Base-by-base conservation (phyloP, 1,140 invertebrate genomes). In the Drosophila trapezifrons region DNA sequence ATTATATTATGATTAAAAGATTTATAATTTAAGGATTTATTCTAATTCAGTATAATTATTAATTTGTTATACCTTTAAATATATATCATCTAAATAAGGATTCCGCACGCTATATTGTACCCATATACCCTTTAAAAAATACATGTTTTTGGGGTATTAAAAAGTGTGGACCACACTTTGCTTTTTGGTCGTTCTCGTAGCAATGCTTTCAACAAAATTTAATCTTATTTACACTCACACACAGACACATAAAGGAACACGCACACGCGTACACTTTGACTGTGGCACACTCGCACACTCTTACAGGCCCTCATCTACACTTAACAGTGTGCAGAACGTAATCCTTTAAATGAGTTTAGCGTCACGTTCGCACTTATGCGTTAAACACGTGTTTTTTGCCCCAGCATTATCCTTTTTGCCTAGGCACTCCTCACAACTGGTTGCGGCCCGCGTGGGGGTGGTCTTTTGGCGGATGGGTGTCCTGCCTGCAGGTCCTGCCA, bases 281-380 rank as follows among this genome's bases (percentile, higher is more conserved):
- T 49, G 62, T 47, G 65, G 8, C 43, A 62, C 51, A 55, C 70
- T 38, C 38, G 63, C 54, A 72, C 46, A 49, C 17, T 18, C 54
- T 35, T 38, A 55, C 13, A 63, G 42, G 37, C 29, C 38, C 55
- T 65, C 54, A 77, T 59, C 60, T 66, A 70, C 59, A 63, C 83
- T 79, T 73, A 58, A 76, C 76, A 66, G 66, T 65, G 76, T 73
- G 54, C 76, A 72, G 76, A 67, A 64, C 73, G 80, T 89, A 89
- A 89, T 89, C 84, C 84, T 89, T 89, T 89, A 89, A 89, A 89
- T 89, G 84, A 89, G 84, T 89, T 89, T 89, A 89, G 84, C 84
- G 84, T 84, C 84, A 89, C 84, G 84, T 89, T 89, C 84, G 77
- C 84, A 89, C 84, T 89, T 89, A 89, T 89, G 84, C 80, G 78